These are phyloP conservation scores for Dufourea novaeangliae DNA, from an alignment of 1,140 invertebrate genomes.

Conservation along the genomic window DNA sequence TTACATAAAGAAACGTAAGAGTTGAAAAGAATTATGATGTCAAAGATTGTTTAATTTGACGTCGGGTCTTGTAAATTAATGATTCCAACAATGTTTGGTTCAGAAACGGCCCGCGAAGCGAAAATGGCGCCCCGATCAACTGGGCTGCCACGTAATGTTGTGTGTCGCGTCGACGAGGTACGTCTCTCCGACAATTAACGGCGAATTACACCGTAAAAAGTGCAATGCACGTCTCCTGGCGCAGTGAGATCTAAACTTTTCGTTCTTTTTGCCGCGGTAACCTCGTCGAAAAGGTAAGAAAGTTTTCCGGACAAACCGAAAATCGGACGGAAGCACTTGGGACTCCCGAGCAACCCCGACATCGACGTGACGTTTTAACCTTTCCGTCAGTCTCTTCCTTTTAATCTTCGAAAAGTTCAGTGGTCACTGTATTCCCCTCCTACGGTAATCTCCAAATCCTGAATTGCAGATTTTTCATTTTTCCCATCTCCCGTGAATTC, in stretches of 20 bases:
- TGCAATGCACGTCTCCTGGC: conserved; percentile 68
- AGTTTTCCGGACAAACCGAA: too few species aligned
- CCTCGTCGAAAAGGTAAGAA: conserved; percentile 34
- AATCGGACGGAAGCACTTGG: background rate
- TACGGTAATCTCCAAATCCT: too few species aligned
- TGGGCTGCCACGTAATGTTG: conserved; percentile 79
- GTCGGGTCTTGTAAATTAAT: background rate
- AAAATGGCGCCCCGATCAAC: conserved; percentile 69
- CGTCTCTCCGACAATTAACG: conserved; percentile 61
- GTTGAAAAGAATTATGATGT: background rate
- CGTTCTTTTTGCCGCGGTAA: conserved; percentile 35
- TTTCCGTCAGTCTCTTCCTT: conserved; percentile 51
- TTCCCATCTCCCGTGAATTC: background rate
- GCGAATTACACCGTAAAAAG: conserved; percentile 66
- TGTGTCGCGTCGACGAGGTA: conserved; percentile 73
- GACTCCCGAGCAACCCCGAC: conserved; percentile 33
- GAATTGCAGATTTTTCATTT: background rate
- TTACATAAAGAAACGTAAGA: background rate
- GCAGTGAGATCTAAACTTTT: conserved; percentile 58
- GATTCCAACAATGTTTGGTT: conserved; percentile 18
- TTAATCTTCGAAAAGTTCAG: conserved; percentile 13
- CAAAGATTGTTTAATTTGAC: background rate
- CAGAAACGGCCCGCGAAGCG: background rate
- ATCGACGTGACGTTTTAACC: conserved; percentile 74
- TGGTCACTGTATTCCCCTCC: background rate